phyloP scores from a whole-genome alignment of 1,140 invertebrate species.

The Brachionus sp. region DNA sequence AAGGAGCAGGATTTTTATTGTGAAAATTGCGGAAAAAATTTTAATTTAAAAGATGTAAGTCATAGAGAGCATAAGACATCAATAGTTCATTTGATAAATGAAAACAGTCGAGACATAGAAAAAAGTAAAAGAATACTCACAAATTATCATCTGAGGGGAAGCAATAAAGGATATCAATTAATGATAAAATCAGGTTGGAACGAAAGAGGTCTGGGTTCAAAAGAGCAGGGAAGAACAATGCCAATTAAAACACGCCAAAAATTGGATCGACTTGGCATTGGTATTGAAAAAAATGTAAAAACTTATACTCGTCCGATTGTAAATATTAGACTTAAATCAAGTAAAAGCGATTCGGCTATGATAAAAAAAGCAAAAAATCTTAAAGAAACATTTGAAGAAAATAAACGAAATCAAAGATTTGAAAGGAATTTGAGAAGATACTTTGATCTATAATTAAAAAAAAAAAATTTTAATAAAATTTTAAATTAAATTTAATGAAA shows the following conservation, averaged over 20 bases:
- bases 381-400: not conserved
- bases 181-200: conserved; percentile 46
- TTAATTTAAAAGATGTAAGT: not conserved
- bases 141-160: conserved; percentile 14
- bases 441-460: not conserved
- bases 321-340: not conserved
- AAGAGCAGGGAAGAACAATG: conserved; percentile 38
- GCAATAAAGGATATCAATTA: conserved; percentile 43
- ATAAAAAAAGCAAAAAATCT: not conserved
- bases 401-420: not conserved
- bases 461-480: not conserved
- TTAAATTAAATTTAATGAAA: no score
- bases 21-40: conserved; percentile 26
- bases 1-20: not conserved
- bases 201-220: conserved; percentile 30
- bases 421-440: not conserved
- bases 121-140: not conserved
- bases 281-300: conserved; percentile 3
- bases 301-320: not conserved
- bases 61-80: conserved; percentile 8
- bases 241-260: conserved; percentile 28
- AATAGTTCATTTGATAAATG: conserved; percentile 29
- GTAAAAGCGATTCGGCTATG: not conserved
- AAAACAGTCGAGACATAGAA: not conserved
- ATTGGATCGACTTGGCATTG: conserved; percentile 37